phyloP scores from a whole-genome alignment of 1,140 invertebrate species.

The Calephelis nemesis region DNA sequence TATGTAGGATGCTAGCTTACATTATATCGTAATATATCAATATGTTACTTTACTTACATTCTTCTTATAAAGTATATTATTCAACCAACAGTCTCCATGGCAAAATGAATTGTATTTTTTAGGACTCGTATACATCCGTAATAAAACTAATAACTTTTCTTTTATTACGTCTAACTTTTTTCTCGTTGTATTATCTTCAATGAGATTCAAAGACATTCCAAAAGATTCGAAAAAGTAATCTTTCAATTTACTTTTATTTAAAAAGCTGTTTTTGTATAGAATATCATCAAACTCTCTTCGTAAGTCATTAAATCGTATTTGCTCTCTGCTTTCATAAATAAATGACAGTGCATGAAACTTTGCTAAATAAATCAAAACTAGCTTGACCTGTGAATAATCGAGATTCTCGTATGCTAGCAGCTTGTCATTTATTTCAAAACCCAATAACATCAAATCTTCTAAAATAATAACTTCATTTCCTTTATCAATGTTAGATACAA shows the following conservation, averaged over 20 bases:
- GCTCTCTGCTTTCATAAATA: constrained; percentile 42
- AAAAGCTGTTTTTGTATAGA: constrained; percentile 53
- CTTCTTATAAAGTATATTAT: constrained; percentile 62
- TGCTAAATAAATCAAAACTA: constrained; percentile 53
- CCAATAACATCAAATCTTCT: constrained; percentile 50
- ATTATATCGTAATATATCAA: constrained; percentile 9
- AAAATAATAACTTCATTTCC: constrained; percentile 61
- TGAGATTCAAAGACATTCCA: constrained; percentile 51
- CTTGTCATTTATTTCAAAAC: constrained; percentile 49
- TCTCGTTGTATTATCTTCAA: constrained; percentile 43
- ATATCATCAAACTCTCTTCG: constrained; percentile 49
- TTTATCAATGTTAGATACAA: constrained; percentile 46
- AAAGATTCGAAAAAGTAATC: constrained; percentile 61
- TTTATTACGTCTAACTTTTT: constrained; percentile 44
- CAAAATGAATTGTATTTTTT: constrained; percentile 57
- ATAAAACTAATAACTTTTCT: constrained; percentile 45
- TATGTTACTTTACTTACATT: constrained; percentile 39
- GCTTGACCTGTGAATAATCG: constrained; percentile 38
- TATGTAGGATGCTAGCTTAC: too few relatives aligned
- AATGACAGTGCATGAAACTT: constrained; percentile 65
- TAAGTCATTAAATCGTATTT: constrained; percentile 33
- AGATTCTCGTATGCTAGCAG: constrained; percentile 43
- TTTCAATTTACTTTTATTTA: constrained; percentile 58
- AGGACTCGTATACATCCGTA: constrained; percentile 47
- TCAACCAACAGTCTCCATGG: constrained; percentile 69